A percentile compares a stretch with the other conserved stretches of the same genome.
phyloP scores from a whole-genome alignment of 2,113 vertebrate species.

The Paracanthobrama guichenoti region DNA sequence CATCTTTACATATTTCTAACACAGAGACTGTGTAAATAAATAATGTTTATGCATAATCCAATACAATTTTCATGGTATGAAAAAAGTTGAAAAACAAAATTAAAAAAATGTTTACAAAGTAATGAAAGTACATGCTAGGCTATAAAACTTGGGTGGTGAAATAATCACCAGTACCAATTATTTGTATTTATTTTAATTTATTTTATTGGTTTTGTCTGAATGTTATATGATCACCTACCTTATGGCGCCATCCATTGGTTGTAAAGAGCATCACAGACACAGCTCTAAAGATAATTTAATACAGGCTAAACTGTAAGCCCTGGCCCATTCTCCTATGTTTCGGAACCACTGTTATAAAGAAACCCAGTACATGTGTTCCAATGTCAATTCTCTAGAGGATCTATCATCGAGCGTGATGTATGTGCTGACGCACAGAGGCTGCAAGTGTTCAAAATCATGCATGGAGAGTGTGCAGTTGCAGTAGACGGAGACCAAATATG shows the following conservation, averaged over 20 bases:
- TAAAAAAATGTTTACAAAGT: too few relatives aligned
- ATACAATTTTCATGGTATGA: neutral
- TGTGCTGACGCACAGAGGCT: neutral
- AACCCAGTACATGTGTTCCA: neutral
- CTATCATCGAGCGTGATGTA: neutral
- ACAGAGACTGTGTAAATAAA: neutral
- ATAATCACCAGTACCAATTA: neutral
- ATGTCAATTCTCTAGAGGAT: neutral
- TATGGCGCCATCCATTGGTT: conserved; percentile 38
- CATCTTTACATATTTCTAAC: neutral
- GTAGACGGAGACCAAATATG: neutral
- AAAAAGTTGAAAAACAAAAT: too few relatives aligned
- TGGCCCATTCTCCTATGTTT: neutral
- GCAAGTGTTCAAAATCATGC: neutral
- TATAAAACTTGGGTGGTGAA: neutral
- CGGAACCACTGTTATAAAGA: neutral
- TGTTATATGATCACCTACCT: neutral
- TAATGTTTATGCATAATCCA: neutral
- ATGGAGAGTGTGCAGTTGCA: neutral
- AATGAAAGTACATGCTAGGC: too few relatives aligned
- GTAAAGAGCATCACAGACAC: neutral
- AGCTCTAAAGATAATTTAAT: neutral
- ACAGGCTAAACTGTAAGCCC: neutral
- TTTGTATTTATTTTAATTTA: neutral
- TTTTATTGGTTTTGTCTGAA: neutral